These are phyloP conservation scores for Onychostruthus taczanowskii DNA, from an alignment of 2,113 vertebrate genomes.

Conservation along the genomic window DNA sequence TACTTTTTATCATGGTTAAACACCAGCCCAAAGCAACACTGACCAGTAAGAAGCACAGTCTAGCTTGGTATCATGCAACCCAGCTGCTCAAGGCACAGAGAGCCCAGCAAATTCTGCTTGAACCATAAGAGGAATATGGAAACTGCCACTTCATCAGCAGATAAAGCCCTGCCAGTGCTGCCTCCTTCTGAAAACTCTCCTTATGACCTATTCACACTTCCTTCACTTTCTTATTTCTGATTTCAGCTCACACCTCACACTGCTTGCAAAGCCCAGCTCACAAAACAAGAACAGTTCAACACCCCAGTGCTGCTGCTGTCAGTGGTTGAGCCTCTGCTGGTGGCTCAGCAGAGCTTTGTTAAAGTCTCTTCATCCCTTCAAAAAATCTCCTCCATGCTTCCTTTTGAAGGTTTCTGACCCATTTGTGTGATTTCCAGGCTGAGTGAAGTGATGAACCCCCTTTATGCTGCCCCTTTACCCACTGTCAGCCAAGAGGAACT, in stretches of 20 bases:
- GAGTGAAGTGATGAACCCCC: neutral
- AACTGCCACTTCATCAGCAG: neutral
- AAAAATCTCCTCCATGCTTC: neutral
- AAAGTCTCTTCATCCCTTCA: neutral
- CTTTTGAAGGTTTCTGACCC: neutral
- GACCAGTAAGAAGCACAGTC: neutral
- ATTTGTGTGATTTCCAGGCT: neutral
- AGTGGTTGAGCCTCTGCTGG: neutral
- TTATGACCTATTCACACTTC: neutral
- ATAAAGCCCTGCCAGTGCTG: neutral
- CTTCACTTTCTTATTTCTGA: neutral
- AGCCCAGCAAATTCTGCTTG: neutral
- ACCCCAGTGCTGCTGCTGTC: neutral
- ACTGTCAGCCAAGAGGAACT: accelerated
- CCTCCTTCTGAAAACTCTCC: neutral
- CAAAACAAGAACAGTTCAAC: neutral
- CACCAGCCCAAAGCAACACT: neutral
- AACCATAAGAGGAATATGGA: neutral
- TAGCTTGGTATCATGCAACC: neutral
- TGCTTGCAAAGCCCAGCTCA: neutral
- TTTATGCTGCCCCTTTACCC: neutral
- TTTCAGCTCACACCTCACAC: neutral
- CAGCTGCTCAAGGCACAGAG: neutral
- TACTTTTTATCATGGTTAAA: neutral
- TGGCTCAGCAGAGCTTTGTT: neutral